Conservation (phyloP, 2,113 vertebrate genomes). For the Tamias sibiricus region DNA sequence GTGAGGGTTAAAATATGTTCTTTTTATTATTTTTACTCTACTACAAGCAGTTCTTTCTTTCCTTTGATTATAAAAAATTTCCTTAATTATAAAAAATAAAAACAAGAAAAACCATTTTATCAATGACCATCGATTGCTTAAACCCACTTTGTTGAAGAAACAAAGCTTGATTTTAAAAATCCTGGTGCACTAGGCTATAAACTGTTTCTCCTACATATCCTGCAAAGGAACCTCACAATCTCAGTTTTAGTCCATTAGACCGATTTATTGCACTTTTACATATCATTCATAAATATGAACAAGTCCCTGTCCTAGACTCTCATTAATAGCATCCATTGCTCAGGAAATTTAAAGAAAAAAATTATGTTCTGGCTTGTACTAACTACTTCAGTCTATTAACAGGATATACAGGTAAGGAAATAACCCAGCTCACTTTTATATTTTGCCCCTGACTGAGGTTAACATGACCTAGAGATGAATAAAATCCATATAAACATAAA, state of each 20-base stretch:
- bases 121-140: constrained; percentile 11
- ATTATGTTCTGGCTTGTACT: neutral
- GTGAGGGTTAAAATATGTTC: neutral
- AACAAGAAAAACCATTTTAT: neutral
- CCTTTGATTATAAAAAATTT: constrained; percentile 60
- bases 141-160: constrained; percentile 17
- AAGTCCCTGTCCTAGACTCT: neutral
- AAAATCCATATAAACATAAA: constrained; percentile 18
- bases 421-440: neutral
- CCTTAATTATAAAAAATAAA: constrained; percentile 30
- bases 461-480: constrained; percentile 19
- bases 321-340: neutral
- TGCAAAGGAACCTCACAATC: constrained; percentile 32
- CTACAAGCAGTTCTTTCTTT: constrained; percentile 32
- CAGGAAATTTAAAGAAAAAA: constrained; percentile 57
- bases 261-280: constrained; percentile 8
- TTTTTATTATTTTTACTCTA: constrained; percentile 42
- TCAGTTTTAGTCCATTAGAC: neutral
- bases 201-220: neutral
- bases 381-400: neutral
- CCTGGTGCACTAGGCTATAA: neutral
- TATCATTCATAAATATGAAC: constrained; percentile 59
- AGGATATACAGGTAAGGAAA: neutral
- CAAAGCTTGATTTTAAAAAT: constrained; percentile 48
- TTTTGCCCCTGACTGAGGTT: neutral